These are phyloP conservation scores for Amiota mariae DNA, from an alignment of 2,888 invertebrate species.

Conservation along the genomic window DNA sequence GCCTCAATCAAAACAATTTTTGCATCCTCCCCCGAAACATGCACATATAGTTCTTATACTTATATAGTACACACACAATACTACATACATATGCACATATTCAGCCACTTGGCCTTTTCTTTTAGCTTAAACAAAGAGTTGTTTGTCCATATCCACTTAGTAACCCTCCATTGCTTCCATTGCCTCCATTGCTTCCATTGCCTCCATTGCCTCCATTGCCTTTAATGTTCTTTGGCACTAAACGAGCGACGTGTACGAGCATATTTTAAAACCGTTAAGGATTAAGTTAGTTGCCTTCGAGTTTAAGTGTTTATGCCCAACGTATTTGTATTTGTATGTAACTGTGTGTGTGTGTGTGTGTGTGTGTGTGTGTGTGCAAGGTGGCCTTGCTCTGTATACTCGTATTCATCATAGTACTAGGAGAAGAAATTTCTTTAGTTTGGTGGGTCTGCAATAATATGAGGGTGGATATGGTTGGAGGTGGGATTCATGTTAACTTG, in stretches of 20 bases:
- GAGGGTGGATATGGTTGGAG: slow-evolving; percentile 29
- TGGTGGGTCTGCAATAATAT: neutral
- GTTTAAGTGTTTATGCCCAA: slow-evolving; percentile 10
- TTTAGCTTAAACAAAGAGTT: slow-evolving; percentile 25
- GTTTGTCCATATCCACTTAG: neutral
- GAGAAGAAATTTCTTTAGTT: no score
- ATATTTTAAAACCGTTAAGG: slow-evolving; percentile 47
- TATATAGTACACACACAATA: no score
- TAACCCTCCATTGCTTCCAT: neutral
- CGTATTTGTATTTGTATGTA: slow-evolving; percentile 6
- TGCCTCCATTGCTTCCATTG: slow-evolving; percentile 12
- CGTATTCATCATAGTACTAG: no score
- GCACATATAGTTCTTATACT: no score
- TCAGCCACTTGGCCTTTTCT: slow-evolving; percentile 48
- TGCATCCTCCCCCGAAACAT: no score
- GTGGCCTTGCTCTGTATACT: slow-evolving; percentile 43
- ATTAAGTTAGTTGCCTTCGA: slow-evolving; percentile 35
- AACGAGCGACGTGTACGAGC: slow-evolving; percentile 45
- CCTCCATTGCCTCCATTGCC: neutral
- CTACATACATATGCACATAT: neutral
- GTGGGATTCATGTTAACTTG: slow-evolving; percentile 8
- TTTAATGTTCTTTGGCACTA: neutral
- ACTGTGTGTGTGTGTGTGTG: slow-evolving; percentile 14
- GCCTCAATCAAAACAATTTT: no score
- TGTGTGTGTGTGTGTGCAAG: slow-evolving; percentile 38